Evolutionary conservation across 2,888 invertebrate species (phyloP).

Genomic region (Dione vanillae): DNA sequence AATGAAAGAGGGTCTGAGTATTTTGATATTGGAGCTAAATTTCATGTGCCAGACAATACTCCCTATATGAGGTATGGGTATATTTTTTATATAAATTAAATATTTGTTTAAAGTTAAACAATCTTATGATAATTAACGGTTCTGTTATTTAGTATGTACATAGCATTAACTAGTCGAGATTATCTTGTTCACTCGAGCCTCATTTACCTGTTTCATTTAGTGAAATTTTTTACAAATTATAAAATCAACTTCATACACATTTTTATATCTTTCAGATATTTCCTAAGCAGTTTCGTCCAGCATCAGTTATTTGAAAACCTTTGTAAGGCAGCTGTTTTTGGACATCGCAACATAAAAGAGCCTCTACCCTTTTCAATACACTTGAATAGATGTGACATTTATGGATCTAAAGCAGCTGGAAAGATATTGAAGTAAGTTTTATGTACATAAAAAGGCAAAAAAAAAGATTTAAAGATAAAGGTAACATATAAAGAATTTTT

Average conservation of each 20-base stretch:
- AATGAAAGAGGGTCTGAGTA: conserved; percentile 76
- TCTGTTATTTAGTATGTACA: not conserved
- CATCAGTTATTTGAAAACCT: conserved; percentile 90
- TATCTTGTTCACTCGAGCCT: too few species aligned
- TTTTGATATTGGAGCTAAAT: conserved; percentile 89
- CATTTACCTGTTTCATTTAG: too few species aligned
- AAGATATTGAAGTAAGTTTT: conserved; percentile 85
- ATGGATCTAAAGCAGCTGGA: conserved; percentile 87
- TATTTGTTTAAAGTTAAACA: not conserved
- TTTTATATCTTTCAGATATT: conserved; percentile 83
- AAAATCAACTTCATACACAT: too few species aligned
- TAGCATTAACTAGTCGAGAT: too few species aligned
- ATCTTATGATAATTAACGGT: too few species aligned
- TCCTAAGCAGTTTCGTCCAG: conserved; percentile 89
- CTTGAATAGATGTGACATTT: conserved; percentile 89
- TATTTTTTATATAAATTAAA: not conserved
- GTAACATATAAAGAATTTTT: too few species aligned
- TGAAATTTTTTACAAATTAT: too few species aligned
- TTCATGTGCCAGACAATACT: conserved; percentile 88
- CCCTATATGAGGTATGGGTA: conserved; percentile 86
- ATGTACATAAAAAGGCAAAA: not conserved
- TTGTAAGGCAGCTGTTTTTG: conserved; percentile 86
- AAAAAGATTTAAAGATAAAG: too few species aligned
- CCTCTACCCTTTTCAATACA: conserved; percentile 76
- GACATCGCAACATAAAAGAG: conserved; percentile 61